Conservation (phyloP, 2,113 vertebrate species). For the Tichodroma muraria region DNA sequence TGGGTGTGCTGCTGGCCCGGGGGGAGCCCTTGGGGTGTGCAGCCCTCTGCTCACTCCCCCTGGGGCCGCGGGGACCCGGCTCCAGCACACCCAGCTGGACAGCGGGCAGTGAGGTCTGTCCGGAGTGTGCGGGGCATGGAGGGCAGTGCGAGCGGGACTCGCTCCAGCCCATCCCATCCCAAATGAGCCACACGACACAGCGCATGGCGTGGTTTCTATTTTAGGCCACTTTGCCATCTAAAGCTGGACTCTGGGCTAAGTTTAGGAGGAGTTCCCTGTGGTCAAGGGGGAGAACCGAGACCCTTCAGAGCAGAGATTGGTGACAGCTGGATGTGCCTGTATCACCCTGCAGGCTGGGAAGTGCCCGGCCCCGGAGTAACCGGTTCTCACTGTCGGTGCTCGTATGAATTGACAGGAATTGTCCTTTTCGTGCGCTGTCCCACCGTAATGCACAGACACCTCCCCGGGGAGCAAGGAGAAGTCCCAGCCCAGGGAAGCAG, state of each 20-base stretch:
- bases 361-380: neutral
- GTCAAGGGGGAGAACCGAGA: neutral
- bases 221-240: neutral
- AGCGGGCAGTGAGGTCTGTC: fast-evolving
- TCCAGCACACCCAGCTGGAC: fast-evolving
- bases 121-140: fast-evolving
- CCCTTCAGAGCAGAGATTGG: neutral
- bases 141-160: neutral
- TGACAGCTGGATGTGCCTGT: neutral
- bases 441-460: too few species aligned
- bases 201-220: neutral
- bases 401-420: neutral
- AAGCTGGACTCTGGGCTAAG: neutral
- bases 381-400: too few species aligned
- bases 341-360: neutral
- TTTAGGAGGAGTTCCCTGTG: neutral
- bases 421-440: neutral
- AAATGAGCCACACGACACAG: neutral
- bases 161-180: fast-evolving
- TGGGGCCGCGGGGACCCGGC: neutral
- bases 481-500: neutral
- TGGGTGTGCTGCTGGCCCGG: neutral
- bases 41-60: neutral
- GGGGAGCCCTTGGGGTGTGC: neutral
- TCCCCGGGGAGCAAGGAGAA: neutral